A percentile compares a stretch with the other conserved stretches of the same genome.
Conservation (phyloP, 2,888 invertebrate species). For the Cerceris rybyensis region DNA sequence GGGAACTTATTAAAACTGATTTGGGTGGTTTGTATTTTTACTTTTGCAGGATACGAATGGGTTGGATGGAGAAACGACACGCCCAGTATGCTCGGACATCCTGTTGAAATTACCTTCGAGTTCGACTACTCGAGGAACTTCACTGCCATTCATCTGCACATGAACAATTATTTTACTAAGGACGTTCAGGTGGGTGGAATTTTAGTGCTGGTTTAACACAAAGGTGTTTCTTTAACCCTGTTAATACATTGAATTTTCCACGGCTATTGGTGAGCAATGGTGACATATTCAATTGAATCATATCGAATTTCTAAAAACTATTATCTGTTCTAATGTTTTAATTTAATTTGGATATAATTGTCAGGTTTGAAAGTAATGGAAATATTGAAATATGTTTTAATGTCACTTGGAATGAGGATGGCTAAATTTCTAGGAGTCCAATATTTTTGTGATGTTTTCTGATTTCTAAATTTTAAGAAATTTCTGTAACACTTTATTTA, state of each 20-base stretch:
- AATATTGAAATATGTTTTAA: too few species aligned
- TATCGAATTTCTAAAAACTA: too few species aligned
- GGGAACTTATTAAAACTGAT: too few species aligned
- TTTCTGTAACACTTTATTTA: too few species aligned
- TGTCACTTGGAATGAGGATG: too few species aligned
- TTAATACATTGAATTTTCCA: constrained; percentile 34
- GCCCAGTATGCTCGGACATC: constrained; percentile 84
- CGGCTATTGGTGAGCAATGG: background rate
- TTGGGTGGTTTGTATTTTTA: background rate
- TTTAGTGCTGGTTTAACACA: constrained; percentile 23
- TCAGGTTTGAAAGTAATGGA: too few species aligned
- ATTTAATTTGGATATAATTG: too few species aligned
- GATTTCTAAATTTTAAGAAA: too few species aligned
- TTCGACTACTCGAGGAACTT: constrained; percentile 91
- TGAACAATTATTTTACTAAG: constrained; percentile 90
- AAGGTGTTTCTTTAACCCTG: constrained; percentile 24
- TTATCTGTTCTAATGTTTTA: too few species aligned
- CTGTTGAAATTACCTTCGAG: constrained; percentile 89
- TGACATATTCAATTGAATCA: too few species aligned
- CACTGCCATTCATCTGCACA: constrained; percentile 88
- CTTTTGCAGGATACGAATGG: constrained; percentile 89
- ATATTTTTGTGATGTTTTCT: too few species aligned
- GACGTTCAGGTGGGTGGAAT: constrained; percentile 86
- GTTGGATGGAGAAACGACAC: constrained; percentile 91
- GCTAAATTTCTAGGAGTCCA: too few species aligned